phyloP scores from a whole-genome alignment of 1,140 invertebrate species.

The Drosophila lowei region DNA sequence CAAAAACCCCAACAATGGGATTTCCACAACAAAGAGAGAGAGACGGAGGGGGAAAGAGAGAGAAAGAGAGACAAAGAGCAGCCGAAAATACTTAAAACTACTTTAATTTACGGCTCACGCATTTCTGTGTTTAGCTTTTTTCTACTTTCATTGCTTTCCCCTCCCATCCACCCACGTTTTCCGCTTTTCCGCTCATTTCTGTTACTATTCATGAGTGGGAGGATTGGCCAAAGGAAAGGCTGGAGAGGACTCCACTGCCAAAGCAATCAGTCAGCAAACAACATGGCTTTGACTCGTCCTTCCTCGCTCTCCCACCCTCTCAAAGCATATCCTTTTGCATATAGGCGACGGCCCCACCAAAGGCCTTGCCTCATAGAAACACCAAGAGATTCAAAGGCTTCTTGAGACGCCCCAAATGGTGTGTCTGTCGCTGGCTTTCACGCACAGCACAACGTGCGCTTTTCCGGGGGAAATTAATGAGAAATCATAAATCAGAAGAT shows the following conservation, averaged over 20 bases:
- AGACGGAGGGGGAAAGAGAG: slow-evolving; percentile 16
- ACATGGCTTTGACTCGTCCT: slow-evolving; percentile 48
- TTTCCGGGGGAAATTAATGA: slow-evolving; percentile 48
- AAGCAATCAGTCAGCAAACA: slow-evolving; percentile 77
- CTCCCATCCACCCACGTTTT: too few relatives aligned
- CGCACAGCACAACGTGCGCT: slow-evolving; percentile 9
- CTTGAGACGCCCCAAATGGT: too few relatives aligned
- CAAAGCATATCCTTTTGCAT: too few relatives aligned
- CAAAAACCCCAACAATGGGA: slow-evolving; percentile 19
- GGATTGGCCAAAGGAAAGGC: background rate
- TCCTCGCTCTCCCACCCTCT: slow-evolving; percentile 13
- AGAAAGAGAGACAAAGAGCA: slow-evolving; percentile 22
- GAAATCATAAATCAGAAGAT: slow-evolving; percentile 60
- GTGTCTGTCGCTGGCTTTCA: too few relatives aligned
- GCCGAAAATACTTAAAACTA: slow-evolving; percentile 69
- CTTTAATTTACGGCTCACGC: slow-evolving; percentile 79
- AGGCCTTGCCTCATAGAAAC: too few relatives aligned
- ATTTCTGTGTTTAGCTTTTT: slow-evolving; percentile 69
- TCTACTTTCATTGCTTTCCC: too few relatives aligned
- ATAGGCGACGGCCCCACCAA: background rate
- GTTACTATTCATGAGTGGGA: slow-evolving; percentile 36
- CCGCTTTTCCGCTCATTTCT: slow-evolving; percentile 46
- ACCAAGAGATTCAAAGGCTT: too few relatives aligned
- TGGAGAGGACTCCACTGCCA: slow-evolving; percentile 11
- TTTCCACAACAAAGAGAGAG: slow-evolving; percentile 9